These are phyloP conservation scores for Loripinus fragilis DNA, from an alignment of 2,888 invertebrate species.

Conservation along the genomic window DNA sequence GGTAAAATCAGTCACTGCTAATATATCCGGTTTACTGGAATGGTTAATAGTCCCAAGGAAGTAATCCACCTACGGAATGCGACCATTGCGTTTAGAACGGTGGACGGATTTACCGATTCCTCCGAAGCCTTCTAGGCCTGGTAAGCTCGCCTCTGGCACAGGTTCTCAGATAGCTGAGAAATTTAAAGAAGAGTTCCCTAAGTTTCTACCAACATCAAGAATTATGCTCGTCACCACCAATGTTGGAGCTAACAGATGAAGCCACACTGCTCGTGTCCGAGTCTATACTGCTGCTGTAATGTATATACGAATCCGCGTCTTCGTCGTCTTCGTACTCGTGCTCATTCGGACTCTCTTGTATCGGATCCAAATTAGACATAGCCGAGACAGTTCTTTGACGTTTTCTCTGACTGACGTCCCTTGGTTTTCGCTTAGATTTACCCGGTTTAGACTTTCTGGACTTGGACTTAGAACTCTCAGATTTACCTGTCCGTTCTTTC, in stretches of 20 bases:
- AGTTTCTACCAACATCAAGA: conserved; percentile 49
- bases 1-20: conserved; percentile 2
- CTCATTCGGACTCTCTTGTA: conserved; percentile 79
- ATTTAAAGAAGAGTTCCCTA: conserved; percentile 22
- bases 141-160: background rate
- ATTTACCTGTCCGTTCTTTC: conserved; percentile 66
- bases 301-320: conserved; percentile 69
- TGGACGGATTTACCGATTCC: background rate
- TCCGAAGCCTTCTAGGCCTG: background rate
- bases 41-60: background rate
- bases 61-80: conserved; percentile 12
- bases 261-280: conserved; percentile 54
- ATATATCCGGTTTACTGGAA: conserved; percentile 3
- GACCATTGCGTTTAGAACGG: background rate
- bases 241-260: conserved; percentile 48
- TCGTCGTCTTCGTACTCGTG: conserved; percentile 73
- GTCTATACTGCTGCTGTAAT: conserved; percentile 68
- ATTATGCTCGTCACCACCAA: conserved; percentile 31
- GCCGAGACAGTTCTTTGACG: conserved; percentile 78
- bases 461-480: conserved; percentile 33
- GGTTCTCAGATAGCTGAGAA: background rate
- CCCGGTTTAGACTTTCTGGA: conserved; percentile 43
- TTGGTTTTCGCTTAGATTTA: conserved; percentile 76
- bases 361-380: conserved; percentile 79
- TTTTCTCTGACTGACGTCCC: conserved; percentile 73